Evolutionary conservation across 2,797 vertebrate species (phyloP).

Genomic region (Centroberyx gerrardi): DNA sequence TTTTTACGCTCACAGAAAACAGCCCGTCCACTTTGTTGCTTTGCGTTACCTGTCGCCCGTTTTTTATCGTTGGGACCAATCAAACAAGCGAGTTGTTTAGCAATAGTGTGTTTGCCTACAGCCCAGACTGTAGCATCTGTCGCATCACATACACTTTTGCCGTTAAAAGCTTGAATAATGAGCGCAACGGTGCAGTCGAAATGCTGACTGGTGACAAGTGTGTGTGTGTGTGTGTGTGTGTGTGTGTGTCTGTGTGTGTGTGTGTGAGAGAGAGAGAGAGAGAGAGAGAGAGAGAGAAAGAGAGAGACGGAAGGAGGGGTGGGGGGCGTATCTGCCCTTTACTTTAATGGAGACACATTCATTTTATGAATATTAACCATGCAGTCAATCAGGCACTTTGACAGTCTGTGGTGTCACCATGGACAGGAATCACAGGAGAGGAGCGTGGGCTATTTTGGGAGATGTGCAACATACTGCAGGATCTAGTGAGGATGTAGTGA

Average conservation of each 20-base stretch:
- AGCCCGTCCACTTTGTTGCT: slow-evolving; percentile 7
- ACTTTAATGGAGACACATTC: slow-evolving; percentile 17
- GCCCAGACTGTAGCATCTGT: slow-evolving; percentile 27
- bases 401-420: slow-evolving; percentile 9
- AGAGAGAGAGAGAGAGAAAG: neutral
- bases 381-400: slow-evolving; percentile 9
- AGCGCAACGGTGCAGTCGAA: slow-evolving; percentile 37
- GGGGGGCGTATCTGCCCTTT: slow-evolving; percentile 12
- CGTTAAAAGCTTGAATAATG: slow-evolving; percentile 42
- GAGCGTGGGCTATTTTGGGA: slow-evolving; percentile 32
- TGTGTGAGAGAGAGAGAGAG: neutral
- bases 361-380: slow-evolving; percentile 34
- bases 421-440: slow-evolving; percentile 16
- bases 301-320: neutral
- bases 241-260: neutral
- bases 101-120: slow-evolving; percentile 9
- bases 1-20: neutral
- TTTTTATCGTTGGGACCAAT: slow-evolving; percentile 35
- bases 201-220: slow-evolving; percentile 17
- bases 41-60: slow-evolving; percentile 10
- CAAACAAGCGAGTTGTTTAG: slow-evolving; percentile 42
- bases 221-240: slow-evolving; percentile 10
- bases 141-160: slow-evolving; percentile 47
- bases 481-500: slow-evolving; percentile 25
- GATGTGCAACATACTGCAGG: slow-evolving; percentile 28